Base-by-base conservation (phyloP, 2,797 vertebrate species). In the Liasis olivaceus region DNA sequence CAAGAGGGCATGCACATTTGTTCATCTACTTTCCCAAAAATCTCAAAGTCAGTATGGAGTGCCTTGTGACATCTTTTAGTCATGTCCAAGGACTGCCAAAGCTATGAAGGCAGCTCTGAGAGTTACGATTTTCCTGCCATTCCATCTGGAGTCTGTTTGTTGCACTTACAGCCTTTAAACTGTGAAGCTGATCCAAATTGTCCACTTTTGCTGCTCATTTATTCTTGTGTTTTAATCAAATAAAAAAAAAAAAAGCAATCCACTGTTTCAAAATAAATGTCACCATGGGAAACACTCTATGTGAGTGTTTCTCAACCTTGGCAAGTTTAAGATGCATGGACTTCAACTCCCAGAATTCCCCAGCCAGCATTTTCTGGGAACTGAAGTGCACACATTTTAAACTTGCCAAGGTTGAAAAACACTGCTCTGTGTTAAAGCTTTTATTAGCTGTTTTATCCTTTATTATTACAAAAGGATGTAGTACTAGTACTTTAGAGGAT, bases 161-260 rank as follows among this genome's bases (percentile, higher is more conserved):
- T 95, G 87, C 94, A 93, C 86, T 90, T 91, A 85, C 90, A 90
- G 31, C 28, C 93, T 96, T 91, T 95, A 85, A 93, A 94, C 90
- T 51, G 42, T 63, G 77, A 63, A 85, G 11, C 11, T 51, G 24
- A 51, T 13, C 62, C 62, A 15, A 2, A 64, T 64, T 84, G 81
- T 60, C 59, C 59, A n/a, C 58, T 90, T 47, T 81, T 47, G 31
- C 12, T 47, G 11, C 77, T 90, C 59, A 54, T 85, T 60, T n/a
- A 14, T 0, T 1, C 2, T 90, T 88, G 8, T 26, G 89, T 72
- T 13, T 56, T 31, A 17, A 31, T 89, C 28, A 92, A 85, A 89
- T 36, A 66, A 56, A 85, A 47, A 42, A 89, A 58, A 56, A 85
- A 47, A 42, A 89, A 58, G 13, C 77, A 89, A 69, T 11, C 3